Base-by-base conservation (phyloP, 2,113 vertebrate genomes). In the Piaya cayana region DNA sequence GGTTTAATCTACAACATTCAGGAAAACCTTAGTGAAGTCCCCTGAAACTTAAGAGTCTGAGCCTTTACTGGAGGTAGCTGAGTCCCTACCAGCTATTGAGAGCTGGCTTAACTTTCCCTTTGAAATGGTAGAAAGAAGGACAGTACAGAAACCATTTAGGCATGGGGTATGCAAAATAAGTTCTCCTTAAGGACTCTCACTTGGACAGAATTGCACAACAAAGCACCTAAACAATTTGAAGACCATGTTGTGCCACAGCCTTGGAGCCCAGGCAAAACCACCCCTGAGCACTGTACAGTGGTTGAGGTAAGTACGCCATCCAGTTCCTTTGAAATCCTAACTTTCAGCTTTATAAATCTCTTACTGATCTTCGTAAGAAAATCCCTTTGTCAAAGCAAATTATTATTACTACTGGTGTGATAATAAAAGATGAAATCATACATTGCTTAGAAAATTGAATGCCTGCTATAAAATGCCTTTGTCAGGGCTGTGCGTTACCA, bases 381-480 rank as follows among this genome's bases (percentile, higher is more conserved):
- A 91, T 49, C 71, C 67, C 15, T 63, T 11, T 78, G 80, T 86
- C 80, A 81, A 80, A 92, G 56, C 43, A 84, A 95, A 90, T 90
- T 92, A 92, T 96, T 95, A 53, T 76, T 92, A 47, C 58, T 75
- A 26, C 49, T 92, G 88, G 90, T 45, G 75, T 76, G 85, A 86
- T 93, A 90, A 92, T 96, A 72, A 62, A 86, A 88, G 69, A 64
- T 20, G 17, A 92, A 94, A 88, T 81, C 86, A 83, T 53, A 82
- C 30, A 42, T 71, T 86, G 72, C 64, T 88, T 71, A 78, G 90
- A 82, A 96, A 90, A 93, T 92, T 88, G 86, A 86, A 92, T 83
- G 78, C 43, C 49, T 83, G 36, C 62, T 92, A 56, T 84, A 83
- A 95, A 95, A 71, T 70, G 49, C 69, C 20, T 32, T 76, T 75